Percentiles rank a stretch among this genome's conserved stretches.
Conservation (phyloP, 2,797 vertebrate species). For the Calcarius lapponicus region DNA sequence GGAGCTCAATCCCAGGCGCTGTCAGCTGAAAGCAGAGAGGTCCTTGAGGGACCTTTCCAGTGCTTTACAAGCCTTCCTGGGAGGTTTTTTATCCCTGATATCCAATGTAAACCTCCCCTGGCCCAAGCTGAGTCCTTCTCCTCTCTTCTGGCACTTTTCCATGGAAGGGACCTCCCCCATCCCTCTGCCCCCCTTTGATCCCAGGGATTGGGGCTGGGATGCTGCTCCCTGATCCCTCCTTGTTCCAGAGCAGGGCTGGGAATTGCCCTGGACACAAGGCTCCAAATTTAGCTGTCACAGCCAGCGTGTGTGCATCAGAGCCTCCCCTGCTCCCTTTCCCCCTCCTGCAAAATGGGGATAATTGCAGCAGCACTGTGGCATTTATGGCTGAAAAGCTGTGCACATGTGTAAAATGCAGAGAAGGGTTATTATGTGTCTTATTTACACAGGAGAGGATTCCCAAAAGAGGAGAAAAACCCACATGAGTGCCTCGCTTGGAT, state of each 20-base stretch:
- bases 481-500: neutral
- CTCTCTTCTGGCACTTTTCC: neutral
- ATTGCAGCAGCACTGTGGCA: conserved; percentile 29
- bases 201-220: neutral
- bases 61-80: neutral
- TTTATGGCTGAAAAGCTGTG: conserved; percentile 27
- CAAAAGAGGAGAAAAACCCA: conserved; percentile 18
- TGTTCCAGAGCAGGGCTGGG: neutral
- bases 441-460: conserved; percentile 59
- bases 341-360: conserved; percentile 26
- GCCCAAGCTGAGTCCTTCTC: neutral
- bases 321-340: neutral
- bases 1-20: conserved; percentile 45
- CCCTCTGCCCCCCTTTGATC: neutral
- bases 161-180: neutral
- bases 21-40: conserved; percentile 51
- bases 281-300: conserved; percentile 23
- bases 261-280: neutral
- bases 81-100: neutral
- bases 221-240: neutral
- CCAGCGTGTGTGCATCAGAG: neutral
- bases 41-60: neutral
- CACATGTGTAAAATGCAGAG: conserved; percentile 19
- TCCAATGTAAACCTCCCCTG: neutral
- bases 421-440: conserved; percentile 48